A percentile compares a stretch with the other conserved stretches of the same genome.
These are phyloP conservation scores for Paracyclopina nana DNA, from an alignment of 1,140 invertebrate species.

Conservation along the genomic window DNA sequence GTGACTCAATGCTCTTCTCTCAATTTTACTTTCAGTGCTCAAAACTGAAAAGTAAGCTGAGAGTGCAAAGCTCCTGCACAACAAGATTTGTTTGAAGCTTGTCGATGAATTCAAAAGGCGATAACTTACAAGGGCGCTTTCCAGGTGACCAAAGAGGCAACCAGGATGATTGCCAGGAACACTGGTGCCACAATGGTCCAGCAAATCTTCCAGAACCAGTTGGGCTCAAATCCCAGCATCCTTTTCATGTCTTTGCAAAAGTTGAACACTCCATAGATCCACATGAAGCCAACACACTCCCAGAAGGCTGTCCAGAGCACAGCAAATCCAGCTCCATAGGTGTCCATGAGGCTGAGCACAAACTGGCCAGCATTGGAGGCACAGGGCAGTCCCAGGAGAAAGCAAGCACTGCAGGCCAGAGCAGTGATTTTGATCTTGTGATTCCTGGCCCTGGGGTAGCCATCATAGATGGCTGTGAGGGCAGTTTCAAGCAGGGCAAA, in stretches of 20 bases:
- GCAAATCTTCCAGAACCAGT: slow-evolving; percentile 3
- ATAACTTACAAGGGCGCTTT: too few relatives aligned
- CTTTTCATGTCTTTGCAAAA: slow-evolving; percentile 28
- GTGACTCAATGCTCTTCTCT: too few relatives aligned
- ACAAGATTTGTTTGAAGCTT: too few relatives aligned
- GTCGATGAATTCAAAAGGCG: too few relatives aligned
- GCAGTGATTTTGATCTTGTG: slow-evolving; percentile 39
- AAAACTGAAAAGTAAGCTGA: too few relatives aligned
- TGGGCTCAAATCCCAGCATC: slow-evolving; percentile 24
- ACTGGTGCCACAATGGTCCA: slow-evolving; percentile 13
- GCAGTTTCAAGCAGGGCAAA: slow-evolving; percentile 62
- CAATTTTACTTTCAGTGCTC: too few relatives aligned
- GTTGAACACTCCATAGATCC: slow-evolving; percentile 29
- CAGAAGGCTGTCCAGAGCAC: slow-evolving; percentile 22
- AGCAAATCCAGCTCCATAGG: slow-evolving; percentile 21
- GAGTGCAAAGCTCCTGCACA: too few relatives aligned
- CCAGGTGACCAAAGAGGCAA: slow-evolving; percentile 10
- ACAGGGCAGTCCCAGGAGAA: slow-evolving; percentile 48
- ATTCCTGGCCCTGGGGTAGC: slow-evolving; percentile 44
- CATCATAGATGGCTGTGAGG: slow-evolving; percentile 52
- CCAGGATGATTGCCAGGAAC: slow-evolving; percentile 9
- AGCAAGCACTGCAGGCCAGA: slow-evolving; percentile 44
- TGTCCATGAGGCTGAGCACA: slow-evolving; percentile 27
- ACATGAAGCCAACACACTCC: slow-evolving; percentile 27
- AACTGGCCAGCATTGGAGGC: slow-evolving; percentile 41